Conservation (phyloP, 2,888 invertebrate genomes). For the Tanypteryx hageni region DNA sequence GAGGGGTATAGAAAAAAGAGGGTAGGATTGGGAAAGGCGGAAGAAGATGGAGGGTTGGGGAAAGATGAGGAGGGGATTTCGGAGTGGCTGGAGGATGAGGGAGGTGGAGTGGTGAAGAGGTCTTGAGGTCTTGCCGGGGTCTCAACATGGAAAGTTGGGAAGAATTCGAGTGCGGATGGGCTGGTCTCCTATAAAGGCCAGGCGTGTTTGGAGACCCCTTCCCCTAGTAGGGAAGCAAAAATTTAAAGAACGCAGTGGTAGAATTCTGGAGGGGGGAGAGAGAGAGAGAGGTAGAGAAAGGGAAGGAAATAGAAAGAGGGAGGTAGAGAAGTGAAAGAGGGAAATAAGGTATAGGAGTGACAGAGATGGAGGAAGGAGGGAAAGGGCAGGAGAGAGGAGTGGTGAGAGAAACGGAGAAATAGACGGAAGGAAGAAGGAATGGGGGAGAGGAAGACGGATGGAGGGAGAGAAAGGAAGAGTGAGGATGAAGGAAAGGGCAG, state of each 20-base stretch:
- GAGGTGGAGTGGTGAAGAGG: background rate
- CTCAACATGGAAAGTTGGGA: slow-evolving; percentile 53
- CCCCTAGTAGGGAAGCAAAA: background rate
- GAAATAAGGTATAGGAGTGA: slow-evolving; percentile 1
- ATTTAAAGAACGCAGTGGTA: slow-evolving; percentile 46
- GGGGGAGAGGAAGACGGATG: slow-evolving; percentile 16
- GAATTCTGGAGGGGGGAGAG: background rate
- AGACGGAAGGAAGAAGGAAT: slow-evolving; percentile 66
- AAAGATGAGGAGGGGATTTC: background rate
- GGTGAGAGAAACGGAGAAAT: no score
- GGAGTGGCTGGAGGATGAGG: slow-evolving; percentile 36
- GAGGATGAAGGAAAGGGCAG: slow-evolving; percentile 43
- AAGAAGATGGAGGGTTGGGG: background rate
- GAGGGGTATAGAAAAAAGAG: slow-evolving; percentile 68
- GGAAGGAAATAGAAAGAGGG: background rate
- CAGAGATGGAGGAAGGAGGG: background rate
- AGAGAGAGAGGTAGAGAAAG: background rate
- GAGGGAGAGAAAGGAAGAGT: slow-evolving; percentile 51
- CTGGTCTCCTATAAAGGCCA: slow-evolving; percentile 28
- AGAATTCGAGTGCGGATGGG: slow-evolving; percentile 41
- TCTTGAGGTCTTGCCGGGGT: slow-evolving; percentile 45
- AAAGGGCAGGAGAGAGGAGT: background rate
- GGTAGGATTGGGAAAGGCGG: slow-evolving; percentile 69
- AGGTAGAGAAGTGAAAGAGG: slow-evolving; percentile 30
- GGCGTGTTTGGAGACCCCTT: background rate